Percentiles rank a stretch among this genome's conserved stretches.
phyloP scores from a whole-genome alignment of 2,113 vertebrate genomes.

The Ageneiosus marmoratus region DNA sequence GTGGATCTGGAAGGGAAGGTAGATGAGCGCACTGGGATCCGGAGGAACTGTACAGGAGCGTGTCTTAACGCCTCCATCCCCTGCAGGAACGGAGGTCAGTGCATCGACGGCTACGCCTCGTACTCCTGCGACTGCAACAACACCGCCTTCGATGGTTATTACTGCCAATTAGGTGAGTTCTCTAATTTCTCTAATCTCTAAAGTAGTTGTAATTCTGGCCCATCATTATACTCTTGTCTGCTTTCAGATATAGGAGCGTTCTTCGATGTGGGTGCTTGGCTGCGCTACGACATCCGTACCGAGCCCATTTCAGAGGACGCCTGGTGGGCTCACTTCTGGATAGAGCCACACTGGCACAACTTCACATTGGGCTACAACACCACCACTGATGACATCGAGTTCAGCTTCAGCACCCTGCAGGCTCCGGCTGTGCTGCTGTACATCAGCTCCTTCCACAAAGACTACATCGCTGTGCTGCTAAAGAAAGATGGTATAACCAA shows the following conservation, averaged over 20 bases:
- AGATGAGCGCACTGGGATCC: constrained; percentile 84
- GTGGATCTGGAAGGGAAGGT: constrained; percentile 91
- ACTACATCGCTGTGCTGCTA: constrained; percentile 91
- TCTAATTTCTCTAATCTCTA: neutral
- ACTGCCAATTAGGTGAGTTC: constrained; percentile 87
- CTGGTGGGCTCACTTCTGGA: constrained; percentile 86
- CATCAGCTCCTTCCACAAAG: constrained; percentile 90
- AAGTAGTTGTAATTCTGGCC: neutral
- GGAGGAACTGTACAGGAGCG: constrained; percentile 89
- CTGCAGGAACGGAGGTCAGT: constrained; percentile 89
- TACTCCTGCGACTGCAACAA: constrained; percentile 93
- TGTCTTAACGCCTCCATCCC: constrained; percentile 86
- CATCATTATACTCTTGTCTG: neutral
- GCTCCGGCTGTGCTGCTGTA: constrained; percentile 89
- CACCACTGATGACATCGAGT: constrained; percentile 92
- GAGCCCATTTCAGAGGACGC: constrained; percentile 80
- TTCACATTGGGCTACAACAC: constrained; percentile 88
- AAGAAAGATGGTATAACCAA: constrained; percentile 82
- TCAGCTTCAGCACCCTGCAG: constrained; percentile 91
- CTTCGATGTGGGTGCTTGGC: constrained; percentile 89
- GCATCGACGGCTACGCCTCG: constrained; percentile 89
- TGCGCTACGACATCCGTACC: constrained; percentile 88
- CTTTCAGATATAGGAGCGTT: constrained; percentile 86
- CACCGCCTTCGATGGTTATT: constrained; percentile 90
- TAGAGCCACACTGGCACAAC: constrained; percentile 83